These are phyloP conservation scores for Heteronetta atricapilla DNA, from an alignment of 2,113 vertebrate species.

Conservation along the genomic window DNA sequence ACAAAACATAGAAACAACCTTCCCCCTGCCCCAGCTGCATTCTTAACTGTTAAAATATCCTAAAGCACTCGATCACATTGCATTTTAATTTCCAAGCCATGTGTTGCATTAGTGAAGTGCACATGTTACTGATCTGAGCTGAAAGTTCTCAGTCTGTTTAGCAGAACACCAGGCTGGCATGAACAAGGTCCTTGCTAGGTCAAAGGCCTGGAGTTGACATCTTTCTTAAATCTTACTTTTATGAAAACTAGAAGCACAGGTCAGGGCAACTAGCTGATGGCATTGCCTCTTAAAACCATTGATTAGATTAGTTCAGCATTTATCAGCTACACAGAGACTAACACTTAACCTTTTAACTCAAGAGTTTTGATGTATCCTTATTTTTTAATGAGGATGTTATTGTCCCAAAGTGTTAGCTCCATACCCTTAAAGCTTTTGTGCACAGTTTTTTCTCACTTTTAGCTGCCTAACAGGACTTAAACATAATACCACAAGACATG, in stretches of 20 bases:
- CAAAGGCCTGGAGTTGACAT: slow-evolving; percentile 78
- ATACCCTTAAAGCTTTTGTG: not conserved
- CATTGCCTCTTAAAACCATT: slow-evolving; percentile 56
- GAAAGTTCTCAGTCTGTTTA: slow-evolving; percentile 72
- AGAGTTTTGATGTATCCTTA: slow-evolving; percentile 67
- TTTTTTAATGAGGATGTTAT: slow-evolving; percentile 68
- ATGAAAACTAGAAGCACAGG: slow-evolving; percentile 72
- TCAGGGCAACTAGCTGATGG: slow-evolving; percentile 73
- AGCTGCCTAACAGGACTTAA: slow-evolving; percentile 4
- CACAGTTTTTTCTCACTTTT: slow-evolving; percentile 39
- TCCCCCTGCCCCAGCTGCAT: slow-evolving; percentile 74
- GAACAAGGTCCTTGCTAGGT: slow-evolving; percentile 77
- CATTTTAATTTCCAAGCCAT: slow-evolving; percentile 79
- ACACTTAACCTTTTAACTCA: slow-evolving; percentile 79
- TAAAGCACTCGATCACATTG: slow-evolving; percentile 76
- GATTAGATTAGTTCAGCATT: slow-evolving; percentile 81
- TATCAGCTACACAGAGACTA: slow-evolving; percentile 77
- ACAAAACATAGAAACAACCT: slow-evolving; percentile 69
- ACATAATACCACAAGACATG: not conserved
- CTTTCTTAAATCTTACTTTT: slow-evolving; percentile 78
- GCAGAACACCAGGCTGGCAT: slow-evolving; percentile 68
- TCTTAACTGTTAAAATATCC: slow-evolving; percentile 85
- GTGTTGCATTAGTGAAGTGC: slow-evolving; percentile 76
- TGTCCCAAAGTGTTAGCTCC: slow-evolving; percentile 34
- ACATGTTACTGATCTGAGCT: slow-evolving; percentile 84